phyloP scores from a whole-genome alignment of 2,797 vertebrate genomes.

The Anguilla marmorata region DNA sequence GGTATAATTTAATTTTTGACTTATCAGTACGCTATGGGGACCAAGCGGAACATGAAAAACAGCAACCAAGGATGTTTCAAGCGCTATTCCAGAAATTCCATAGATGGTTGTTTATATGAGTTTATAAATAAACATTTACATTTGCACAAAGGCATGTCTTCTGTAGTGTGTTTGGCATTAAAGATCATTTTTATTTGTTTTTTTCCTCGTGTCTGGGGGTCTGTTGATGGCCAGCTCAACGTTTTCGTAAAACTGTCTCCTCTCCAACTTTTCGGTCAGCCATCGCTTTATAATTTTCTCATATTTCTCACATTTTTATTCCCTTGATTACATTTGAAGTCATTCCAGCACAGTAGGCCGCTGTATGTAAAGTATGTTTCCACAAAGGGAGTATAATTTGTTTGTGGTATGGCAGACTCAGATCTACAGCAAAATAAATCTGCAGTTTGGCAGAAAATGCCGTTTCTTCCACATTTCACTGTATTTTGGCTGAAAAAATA shows the following conservation, averaged over 20 bases:
- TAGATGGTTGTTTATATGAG: constrained; percentile 32
- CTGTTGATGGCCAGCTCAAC: not conserved
- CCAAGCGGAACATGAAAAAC: constrained; percentile 25
- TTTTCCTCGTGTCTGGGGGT: not conserved
- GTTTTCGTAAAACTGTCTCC: not conserved
- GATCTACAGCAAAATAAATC: not conserved
- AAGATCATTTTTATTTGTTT: not conserved
- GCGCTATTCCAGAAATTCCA: constrained; percentile 27
- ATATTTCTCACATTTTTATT: not conserved
- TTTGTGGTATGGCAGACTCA: not conserved
- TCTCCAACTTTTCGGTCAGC: not conserved
- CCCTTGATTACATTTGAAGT: not conserved
- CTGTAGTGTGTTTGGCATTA: not conserved
- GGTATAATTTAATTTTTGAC: not conserved
- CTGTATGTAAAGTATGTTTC: not conserved
- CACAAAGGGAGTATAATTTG: not conserved
- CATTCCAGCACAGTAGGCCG: not conserved
- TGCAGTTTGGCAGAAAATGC: not conserved
- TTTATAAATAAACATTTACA: constrained; percentile 40
- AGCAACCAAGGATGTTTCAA: constrained; percentile 3
- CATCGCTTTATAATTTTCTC: not conserved
- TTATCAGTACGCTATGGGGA: constrained; percentile 19
- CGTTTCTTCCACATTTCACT: not conserved
- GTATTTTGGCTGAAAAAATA: not conserved
- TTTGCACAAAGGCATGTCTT: constrained; percentile 18